Base-by-base conservation (phyloP, 2,797 vertebrate genomes). In the Pangasius larnaudii region DNA sequence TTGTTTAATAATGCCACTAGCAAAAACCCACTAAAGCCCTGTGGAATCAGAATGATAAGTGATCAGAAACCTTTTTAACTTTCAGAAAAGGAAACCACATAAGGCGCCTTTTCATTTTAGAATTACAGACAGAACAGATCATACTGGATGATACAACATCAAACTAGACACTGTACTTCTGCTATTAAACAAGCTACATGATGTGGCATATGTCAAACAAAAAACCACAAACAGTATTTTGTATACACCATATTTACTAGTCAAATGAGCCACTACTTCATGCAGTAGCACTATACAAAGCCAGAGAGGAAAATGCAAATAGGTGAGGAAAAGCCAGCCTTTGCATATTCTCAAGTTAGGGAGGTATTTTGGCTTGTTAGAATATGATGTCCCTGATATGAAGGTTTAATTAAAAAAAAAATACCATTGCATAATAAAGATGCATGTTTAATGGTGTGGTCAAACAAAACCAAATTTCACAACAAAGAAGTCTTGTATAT, bases 261-360 rank as follows among this genome's bases (percentile, higher is more conserved):
- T 94, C 95, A 96, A 96, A 96, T 96, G 85, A 86, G 63, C 1
- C 18, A 59, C 36, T 81, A 56, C 51, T 58, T 63, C 4, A 27
- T 72, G 92, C 87, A 93, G 93, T 87, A 94, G 88, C 30, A 24
- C 65, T 69, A 85, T 58, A 90, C 90, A 90, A 91, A 81, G 39
- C 39, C 84, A 69, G 84, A 85, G 88, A 85, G 91, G 91, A 93
- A 90, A 91, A 96, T 95, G 95, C 95, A 96, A 96, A 96, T 94
- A 33, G 49, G 8, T 86, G 59, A 24, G 36, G 13, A 27, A 85
- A 91, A 87, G 5, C 19, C 24, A 65, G 19, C n/a, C 22, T 49
- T 42, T 67, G 2, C 71, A 81, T 42, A 36, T 11, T 42, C 24
- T 46, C 80, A 46, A 7, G 10, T 30, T 10, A n/a, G 7, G 24